phyloP scores from a whole-genome alignment of 2,888 invertebrate species.

The Brachyptera putata region DNA sequence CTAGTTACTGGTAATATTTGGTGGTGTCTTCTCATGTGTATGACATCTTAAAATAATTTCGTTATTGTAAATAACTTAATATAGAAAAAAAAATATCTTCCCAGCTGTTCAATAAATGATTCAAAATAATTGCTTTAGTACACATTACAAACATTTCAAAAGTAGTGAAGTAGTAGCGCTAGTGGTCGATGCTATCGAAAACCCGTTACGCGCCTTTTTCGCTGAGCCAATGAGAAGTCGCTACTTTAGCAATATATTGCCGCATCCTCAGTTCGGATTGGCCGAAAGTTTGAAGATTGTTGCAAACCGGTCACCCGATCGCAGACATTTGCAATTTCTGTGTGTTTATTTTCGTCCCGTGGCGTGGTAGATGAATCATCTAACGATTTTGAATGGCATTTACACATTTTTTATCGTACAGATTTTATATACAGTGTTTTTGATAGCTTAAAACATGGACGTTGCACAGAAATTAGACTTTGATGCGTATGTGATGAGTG shows the following conservation, averaged over 20 bases:
- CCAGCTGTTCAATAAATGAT: too few species aligned
- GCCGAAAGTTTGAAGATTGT: background rate
- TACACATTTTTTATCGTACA: background rate
- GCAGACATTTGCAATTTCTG: background rate
- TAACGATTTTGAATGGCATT: slow-evolving; percentile 5
- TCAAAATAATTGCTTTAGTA: too few species aligned
- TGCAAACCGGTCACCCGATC: background rate
- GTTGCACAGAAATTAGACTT: slow-evolving; percentile 10
- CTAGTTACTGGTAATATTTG: too few species aligned
- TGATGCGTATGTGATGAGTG: slow-evolving; percentile 13
- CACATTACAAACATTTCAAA: too few species aligned
- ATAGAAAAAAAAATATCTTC: too few species aligned
- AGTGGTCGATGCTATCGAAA: too few species aligned
- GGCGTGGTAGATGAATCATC: background rate
- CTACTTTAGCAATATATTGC: background rate
- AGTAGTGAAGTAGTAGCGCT: too few species aligned
- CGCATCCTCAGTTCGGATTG: background rate
- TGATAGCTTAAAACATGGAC: background rate
- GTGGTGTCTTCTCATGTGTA: too few species aligned
- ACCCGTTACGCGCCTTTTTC: background rate
- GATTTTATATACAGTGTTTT: background rate
- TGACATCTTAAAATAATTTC: too few species aligned
- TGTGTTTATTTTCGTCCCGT: background rate
- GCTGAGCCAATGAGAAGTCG: background rate
- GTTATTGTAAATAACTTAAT: too few species aligned